Evolutionary conservation across 2,888 invertebrate species (phyloP), one percentile per base, ranked within the genome.

Genomic region (Mythimna pallens): DNA sequence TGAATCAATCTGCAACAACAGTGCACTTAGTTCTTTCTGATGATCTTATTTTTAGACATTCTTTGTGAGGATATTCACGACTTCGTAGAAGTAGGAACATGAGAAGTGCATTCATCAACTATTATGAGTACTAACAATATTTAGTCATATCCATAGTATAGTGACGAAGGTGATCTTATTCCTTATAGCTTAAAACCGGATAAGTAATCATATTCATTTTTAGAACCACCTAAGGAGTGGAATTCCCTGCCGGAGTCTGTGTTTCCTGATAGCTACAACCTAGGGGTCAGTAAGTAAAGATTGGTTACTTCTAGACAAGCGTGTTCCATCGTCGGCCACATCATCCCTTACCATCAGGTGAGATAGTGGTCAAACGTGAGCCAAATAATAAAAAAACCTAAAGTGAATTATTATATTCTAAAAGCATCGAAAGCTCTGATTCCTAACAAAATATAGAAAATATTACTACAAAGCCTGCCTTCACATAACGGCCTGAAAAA

Each of bases 1-100:
- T 69, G 54, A 54, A 65, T 73, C 40, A 54, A 65, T 75, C 57
- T 76, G 52, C 57, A 57, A 68, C 43, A 72, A 70, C 63, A 71
- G 70, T 67, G 57, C 59, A 80, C 6, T 50, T 54, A 63, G 55
- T 65, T 57, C 12, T 30, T 59, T 52, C n/a, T 36, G 6, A 43
- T 7, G 14, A 1, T 25, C 22, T 62, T 67, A 62, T 55, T 66
- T 75, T 50, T 34, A 40, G 69, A 58, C 3, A 12, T 14, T 12
- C 14, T 59, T 50, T 22, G n/a, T 34, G 8, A 22, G 20, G 4
- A 63, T 30, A 5, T 22, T 55, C 3, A 30, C 34, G n/a, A 25
- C 25, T n/a, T 40, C 43, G 12, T 65, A 20, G 55, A 55, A 55
- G 54, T n/a, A 65, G 8, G 10, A 40, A 14, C 3, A 20, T 8